Evolutionary conservation across 2,888 invertebrate genomes (phyloP).

Genomic region (Zaprionus lineosus): DNA sequence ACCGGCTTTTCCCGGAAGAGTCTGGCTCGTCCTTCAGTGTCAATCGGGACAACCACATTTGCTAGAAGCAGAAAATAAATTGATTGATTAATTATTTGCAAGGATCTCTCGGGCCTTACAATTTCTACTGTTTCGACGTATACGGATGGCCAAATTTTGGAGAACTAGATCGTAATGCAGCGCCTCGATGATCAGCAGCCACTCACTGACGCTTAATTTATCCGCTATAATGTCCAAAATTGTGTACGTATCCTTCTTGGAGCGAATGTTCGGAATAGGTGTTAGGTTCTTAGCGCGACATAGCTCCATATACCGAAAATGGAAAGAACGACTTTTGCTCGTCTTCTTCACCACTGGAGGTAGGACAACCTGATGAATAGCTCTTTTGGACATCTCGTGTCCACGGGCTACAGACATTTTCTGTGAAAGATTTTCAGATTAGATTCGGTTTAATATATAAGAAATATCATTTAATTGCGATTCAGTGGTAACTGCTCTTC

Average conservation of each 20-base stretch:
- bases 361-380: slow-evolving; percentile 39
- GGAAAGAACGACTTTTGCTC: slow-evolving; percentile 80
- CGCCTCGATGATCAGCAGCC: slow-evolving; percentile 89
- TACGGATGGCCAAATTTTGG: slow-evolving; percentile 87
- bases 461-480: too few relatives aligned
- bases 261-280: slow-evolving; percentile 77
- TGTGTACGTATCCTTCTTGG: slow-evolving; percentile 83
- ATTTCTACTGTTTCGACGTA: slow-evolving; percentile 83
- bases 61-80: not conserved
- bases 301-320: slow-evolving; percentile 82
- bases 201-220: slow-evolving; percentile 89
- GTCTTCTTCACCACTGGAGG: slow-evolving; percentile 72
- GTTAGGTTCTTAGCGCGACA: slow-evolving; percentile 81
- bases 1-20: slow-evolving; percentile 86
- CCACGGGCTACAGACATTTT: slow-evolving; percentile 50
- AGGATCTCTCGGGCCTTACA: slow-evolving; percentile 75
- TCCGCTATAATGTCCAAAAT: slow-evolving; percentile 89
- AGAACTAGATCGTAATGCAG: slow-evolving; percentile 88
- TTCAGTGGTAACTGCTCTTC: too few relatives aligned
- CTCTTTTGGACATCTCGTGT: slow-evolving; percentile 32
- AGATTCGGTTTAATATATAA: too few relatives aligned
- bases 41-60: slow-evolving; percentile 81
- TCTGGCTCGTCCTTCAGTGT: slow-evolving; percentile 86
- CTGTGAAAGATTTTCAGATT: slow-evolving; percentile 3
- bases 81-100: not conserved